Percentiles rank a stretch among this genome's conserved stretches.
phyloP scores from a whole-genome alignment of 2,113 vertebrate genomes.

The Typhlomys cinereus region DNA sequence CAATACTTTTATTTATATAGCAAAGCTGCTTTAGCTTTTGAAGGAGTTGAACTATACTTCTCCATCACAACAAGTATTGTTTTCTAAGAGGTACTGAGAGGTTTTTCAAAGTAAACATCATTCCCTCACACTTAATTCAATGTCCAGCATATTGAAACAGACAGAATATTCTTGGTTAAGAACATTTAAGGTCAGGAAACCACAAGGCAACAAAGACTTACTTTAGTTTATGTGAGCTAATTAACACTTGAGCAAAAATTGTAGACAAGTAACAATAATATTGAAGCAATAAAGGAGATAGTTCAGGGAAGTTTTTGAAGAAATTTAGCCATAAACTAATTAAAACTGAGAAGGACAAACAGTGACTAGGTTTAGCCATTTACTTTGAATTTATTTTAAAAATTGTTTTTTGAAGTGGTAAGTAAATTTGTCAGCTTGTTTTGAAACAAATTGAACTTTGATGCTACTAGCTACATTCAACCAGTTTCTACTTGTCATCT shows the following conservation, averaged over 20 bases:
- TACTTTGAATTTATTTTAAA: conserved; percentile 47
- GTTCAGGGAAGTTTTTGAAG: not conserved
- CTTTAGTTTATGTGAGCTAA: not conserved
- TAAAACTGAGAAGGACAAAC: not conserved
- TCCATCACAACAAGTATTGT: not conserved
- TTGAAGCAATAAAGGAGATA: not conserved
- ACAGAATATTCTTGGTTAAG: not conserved
- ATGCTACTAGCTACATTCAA: not conserved
- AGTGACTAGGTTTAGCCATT: not conserved
- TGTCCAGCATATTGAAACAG: not conserved
- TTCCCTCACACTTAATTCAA: not conserved
- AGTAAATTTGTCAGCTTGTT: not conserved
- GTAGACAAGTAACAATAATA: not conserved
- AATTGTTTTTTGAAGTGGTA: not conserved
- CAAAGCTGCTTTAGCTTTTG: not conserved
- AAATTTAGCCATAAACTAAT: not conserved
- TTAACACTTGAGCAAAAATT: not conserved
- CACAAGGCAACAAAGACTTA: not conserved
- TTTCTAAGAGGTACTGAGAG: not conserved
- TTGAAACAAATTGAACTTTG: not conserved
- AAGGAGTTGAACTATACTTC: not conserved
- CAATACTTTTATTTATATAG: not conserved
- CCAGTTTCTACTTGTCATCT: not conserved
- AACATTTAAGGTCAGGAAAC: conserved; percentile 3
- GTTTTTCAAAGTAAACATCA: not conserved